Percentiles rank a stretch among this genome's conserved stretches.
Evolutionary conservation across 2,113 vertebrate species (phyloP).

Genomic region (Kobus ellipsiprymnus): DNA sequence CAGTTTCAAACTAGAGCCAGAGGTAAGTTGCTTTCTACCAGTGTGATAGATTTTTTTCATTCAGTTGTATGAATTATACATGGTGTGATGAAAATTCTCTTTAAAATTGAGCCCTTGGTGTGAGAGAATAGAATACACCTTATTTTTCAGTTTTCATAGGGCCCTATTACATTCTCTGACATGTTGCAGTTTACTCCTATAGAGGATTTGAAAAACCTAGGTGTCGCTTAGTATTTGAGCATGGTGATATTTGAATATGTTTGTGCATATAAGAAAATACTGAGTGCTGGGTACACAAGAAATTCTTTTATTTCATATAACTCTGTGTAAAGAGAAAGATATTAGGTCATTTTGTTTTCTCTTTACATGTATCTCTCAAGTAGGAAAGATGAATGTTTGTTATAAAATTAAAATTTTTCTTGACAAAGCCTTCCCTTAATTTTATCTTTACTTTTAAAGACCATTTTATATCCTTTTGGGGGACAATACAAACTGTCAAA

Average conservation of each 20-base stretch:
- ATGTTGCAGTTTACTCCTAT: neutral
- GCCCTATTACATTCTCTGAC: neutral
- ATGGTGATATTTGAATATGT: neutral
- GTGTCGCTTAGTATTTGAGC: neutral
- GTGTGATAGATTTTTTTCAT: neutral
- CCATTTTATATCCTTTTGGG: neutral
- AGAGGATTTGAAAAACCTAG: neutral
- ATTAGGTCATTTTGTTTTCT: neutral
- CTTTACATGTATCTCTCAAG: neutral
- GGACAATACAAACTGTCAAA: neutral
- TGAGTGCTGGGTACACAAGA: neutral
- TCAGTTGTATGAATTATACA: neutral
- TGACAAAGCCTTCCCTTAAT: neutral
- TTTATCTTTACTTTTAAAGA: neutral
- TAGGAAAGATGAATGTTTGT: neutral
- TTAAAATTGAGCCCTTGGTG: neutral
- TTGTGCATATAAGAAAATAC: neutral
- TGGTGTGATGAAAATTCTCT: neutral
- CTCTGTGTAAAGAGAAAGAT: conserved; percentile 13
- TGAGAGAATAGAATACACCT: conserved; percentile 15
- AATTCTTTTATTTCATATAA: neutral
- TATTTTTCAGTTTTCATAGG: conserved; percentile 35
- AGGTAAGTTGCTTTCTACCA: conserved; percentile 78
- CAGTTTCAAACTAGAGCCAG: conserved; percentile 86
- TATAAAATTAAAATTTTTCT: neutral